phyloP scores from a whole-genome alignment of 2,797 vertebrate species.

The Siniperca obscura region DNA sequence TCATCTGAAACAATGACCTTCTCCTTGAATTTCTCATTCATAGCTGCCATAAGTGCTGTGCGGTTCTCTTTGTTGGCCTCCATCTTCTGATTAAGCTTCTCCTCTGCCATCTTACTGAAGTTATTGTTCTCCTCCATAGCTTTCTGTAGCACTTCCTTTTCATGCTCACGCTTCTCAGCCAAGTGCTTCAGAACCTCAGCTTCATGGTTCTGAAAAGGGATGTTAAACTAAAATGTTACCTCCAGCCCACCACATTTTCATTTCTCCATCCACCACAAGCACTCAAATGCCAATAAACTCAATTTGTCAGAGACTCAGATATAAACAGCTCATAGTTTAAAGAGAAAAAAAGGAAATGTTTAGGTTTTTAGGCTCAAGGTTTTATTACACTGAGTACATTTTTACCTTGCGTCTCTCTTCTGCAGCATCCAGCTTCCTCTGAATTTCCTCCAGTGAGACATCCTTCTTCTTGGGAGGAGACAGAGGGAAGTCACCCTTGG shows the following conservation, averaged over 20 bases:
- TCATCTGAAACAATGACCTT: conserved; percentile 81
- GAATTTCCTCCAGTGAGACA: conserved; percentile 94
- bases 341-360: neutral
- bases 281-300: neutral
- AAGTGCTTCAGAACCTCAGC: conserved; percentile 96
- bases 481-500: conserved; percentile 91
- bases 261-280: too few relatives aligned
- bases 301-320: neutral
- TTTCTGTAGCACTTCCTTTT: conserved; percentile 96
- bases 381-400: neutral
- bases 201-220: conserved; percentile 88
- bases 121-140: conserved; percentile 95
- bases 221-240: neutral
- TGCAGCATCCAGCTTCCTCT: conserved; percentile 95
- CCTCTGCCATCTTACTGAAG: conserved; percentile 97
- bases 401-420: conserved; percentile 96
- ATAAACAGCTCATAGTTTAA: neutral
- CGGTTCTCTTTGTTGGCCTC: conserved; percentile 97
- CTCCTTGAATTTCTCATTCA: conserved; percentile 95
- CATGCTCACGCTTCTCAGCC: conserved; percentile 95
- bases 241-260: neutral
- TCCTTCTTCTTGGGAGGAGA: conserved; percentile 96
- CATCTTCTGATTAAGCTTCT: conserved; percentile 97
- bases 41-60: conserved; percentile 93
- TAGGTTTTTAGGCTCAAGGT: neutral